phyloP scores from a whole-genome alignment of 2,888 invertebrate species.

The Mythimna impura region DNA sequence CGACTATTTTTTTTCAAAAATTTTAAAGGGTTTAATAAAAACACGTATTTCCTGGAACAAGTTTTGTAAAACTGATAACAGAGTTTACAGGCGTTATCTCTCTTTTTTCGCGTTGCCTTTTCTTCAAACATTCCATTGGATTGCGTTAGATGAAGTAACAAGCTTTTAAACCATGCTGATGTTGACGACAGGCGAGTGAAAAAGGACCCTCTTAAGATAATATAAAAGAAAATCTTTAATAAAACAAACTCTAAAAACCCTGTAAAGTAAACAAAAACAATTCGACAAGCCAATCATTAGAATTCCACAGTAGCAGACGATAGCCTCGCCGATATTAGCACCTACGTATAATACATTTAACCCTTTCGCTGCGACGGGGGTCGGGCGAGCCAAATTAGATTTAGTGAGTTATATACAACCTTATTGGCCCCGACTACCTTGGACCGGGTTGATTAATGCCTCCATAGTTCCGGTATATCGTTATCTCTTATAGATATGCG shows the following conservation, averaged over 20 bases:
- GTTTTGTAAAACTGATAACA: too few species aligned
- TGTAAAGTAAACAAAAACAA: conserved; percentile 21
- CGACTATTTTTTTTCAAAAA: too few species aligned
- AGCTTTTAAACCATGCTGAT: too few species aligned
- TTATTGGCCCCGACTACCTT: conserved; percentile 79
- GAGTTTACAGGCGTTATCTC: too few species aligned
- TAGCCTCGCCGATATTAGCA: conserved; percentile 62
- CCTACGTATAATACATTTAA: conserved; percentile 75
- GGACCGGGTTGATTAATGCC: conserved; percentile 79
- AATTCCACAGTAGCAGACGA: conserved; percentile 56
- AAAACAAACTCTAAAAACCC: not conserved
- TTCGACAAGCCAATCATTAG: conserved; percentile 57
- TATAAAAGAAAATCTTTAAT: too few species aligned
- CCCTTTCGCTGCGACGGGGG: conserved; percentile 73
- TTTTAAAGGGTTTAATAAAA: too few species aligned
- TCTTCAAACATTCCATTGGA: too few species aligned
- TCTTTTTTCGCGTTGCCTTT: too few species aligned
- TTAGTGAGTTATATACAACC: conserved; percentile 81
- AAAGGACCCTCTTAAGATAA: too few species aligned
- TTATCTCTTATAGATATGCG: conserved; percentile 63
- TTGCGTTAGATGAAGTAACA: too few species aligned
- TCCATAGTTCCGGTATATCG: conserved; percentile 72
- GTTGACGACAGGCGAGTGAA: too few species aligned
- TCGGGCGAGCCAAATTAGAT: conserved; percentile 79
- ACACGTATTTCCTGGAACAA: too few species aligned